Evolutionary conservation across 2,113 vertebrate genomes (phyloP), one percentile per base, ranked within the genome.

Genomic region (Sceloporus tristichus): DNA sequence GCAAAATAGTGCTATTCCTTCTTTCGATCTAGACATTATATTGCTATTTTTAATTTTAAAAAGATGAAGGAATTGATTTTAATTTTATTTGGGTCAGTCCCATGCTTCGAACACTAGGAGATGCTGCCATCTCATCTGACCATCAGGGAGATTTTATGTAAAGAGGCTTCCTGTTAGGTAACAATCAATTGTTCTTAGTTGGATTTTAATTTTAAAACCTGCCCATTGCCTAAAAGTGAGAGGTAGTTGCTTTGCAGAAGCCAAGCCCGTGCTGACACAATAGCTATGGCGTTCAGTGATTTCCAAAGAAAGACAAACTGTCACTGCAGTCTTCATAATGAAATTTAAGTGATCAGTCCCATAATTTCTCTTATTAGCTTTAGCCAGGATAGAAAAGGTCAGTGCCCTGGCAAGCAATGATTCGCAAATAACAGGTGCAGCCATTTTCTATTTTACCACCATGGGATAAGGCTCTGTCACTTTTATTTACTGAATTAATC

Each of bases 401-500:
- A 95, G 89, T 89, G 94, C 94, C 95, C 96, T 95, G 95, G 96
- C 95, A 96, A 96, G 93, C 91, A 73, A 93, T 96, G 97, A 97
- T 97, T 96, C 87, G 83, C 96, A 97, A 97, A 97, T 97, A 97
- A 96, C 97, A 97, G 97, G 96, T 98, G 96, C 96, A 96, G 96
- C 91, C 91, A 93, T 94, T 96, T 96, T 92, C 91, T 94, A 81
- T 93, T 93, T 95, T 95, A 93, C 93, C 93, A 93, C 94, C 93
- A 91, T 91, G 96, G 96, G 96, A 97, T 95, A 94, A 92, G 85
- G 84, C 92, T 96, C 96, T 97, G 96, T 98, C 97, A 97, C 95
- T 97, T 97, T 97, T 97, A 97, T 97, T 97, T 97, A 97, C 96
- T 94, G 96, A 97, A 97, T 97, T 97, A 98, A 98, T 97, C 97